A percentile compares a stretch with the other conserved stretches of the same genome.
Evolutionary conservation across 2,888 invertebrate species (phyloP).

Genomic region (Ectropis crepuscularia): DNA sequence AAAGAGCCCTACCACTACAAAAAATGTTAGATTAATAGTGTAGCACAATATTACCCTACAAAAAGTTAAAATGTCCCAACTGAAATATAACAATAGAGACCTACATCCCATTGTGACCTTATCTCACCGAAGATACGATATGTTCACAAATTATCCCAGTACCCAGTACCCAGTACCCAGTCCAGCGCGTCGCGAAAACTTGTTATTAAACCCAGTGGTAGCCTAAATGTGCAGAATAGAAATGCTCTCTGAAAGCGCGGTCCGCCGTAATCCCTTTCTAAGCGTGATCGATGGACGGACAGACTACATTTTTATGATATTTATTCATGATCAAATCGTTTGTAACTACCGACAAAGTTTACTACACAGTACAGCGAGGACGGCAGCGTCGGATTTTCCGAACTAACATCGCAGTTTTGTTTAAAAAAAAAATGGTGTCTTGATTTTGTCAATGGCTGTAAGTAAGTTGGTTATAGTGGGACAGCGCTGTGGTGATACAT

Average conservation of each 20-base stretch:
- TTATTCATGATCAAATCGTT: constrained; percentile 32
- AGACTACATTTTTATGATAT: constrained; percentile 25
- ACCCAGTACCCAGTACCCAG: background rate
- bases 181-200: background rate
- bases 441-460: background rate
- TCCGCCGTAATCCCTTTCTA: constrained; percentile 12
- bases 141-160: too few species aligned
- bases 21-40: too few species aligned
- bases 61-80: too few species aligned
- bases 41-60: too few species aligned
- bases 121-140: too few species aligned
- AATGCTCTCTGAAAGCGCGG: constrained; percentile 9
- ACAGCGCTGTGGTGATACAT: constrained; percentile 21
- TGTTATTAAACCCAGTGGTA: background rate
- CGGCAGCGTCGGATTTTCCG: background rate
- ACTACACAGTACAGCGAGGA: background rate
- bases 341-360: constrained; percentile 5
- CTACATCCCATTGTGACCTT: too few species aligned
- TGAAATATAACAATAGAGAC: too few species aligned
- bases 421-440: background rate
- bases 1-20: too few species aligned
- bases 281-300: constrained; percentile 29
- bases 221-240: constrained; percentile 3
- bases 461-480: background rate
- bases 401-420: background rate